A percentile compares a stretch with the other conserved stretches of the same genome.
Evolutionary conservation across 2,888 invertebrate genomes (phyloP).

Genomic region (Byasa hedistus): DNA sequence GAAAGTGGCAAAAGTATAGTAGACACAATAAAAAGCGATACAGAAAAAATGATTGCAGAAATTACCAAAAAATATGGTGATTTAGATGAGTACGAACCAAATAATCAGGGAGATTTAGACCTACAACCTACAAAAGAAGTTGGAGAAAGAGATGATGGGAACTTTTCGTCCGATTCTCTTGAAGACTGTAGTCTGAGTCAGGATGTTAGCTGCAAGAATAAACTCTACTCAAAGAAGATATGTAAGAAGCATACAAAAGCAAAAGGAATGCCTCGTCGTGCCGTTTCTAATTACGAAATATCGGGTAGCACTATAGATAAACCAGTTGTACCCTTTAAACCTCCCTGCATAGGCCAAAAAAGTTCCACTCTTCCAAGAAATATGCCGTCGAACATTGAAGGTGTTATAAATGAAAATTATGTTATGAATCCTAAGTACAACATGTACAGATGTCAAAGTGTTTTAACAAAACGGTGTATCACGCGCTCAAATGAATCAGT

Average conservation of each 20-base stretch:
- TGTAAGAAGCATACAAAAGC: constrained; percentile 77
- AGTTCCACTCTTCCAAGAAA: constrained; percentile 75
- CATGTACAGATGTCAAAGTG: constrained; percentile 75
- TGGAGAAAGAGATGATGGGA: constrained; percentile 80
- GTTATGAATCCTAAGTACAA: constrained; percentile 34
- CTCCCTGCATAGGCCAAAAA: constrained; percentile 63
- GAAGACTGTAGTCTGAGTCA: constrained; percentile 84
- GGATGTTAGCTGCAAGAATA: constrained; percentile 74
- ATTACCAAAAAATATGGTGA: constrained; percentile 83
- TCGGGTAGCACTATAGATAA: constrained; percentile 68
- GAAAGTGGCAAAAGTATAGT: constrained; percentile 78
- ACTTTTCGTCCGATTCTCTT: constrained; percentile 89
- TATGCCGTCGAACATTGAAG: constrained; percentile 76
- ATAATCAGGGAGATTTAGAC: constrained; percentile 56
- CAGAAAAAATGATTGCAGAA: constrained; percentile 83
- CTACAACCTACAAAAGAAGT: constrained; percentile 64
- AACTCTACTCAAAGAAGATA: constrained; percentile 74
- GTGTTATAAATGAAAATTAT: constrained; percentile 74
- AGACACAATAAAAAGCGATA: constrained; percentile 82
- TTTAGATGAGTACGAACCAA: constrained; percentile 74
- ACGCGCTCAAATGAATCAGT: constrained; percentile 80
- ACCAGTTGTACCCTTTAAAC: constrained; percentile 64
- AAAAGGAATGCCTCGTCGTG: constrained; percentile 80
- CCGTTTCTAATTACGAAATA: constrained; percentile 89
- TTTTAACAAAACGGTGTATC: constrained; percentile 77